phyloP scores from a whole-genome alignment of 2,797 vertebrate species.

The Cottoperca gobio region DNA sequence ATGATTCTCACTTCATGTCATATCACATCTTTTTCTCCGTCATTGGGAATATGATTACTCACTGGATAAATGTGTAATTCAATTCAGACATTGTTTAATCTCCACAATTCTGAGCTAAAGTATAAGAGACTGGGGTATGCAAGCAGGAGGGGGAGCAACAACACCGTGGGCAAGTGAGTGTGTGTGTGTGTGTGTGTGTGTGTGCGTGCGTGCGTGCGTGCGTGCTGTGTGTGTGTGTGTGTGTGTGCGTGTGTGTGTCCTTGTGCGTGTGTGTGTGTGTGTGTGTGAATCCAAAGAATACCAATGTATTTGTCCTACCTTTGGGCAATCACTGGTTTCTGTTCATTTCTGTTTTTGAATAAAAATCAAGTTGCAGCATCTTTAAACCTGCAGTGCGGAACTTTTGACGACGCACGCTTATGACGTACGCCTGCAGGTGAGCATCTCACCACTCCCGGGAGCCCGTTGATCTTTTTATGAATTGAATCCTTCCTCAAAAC shows the following conservation, averaged over 20 bases:
- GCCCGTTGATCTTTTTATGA: too few species aligned
- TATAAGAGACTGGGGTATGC: background rate
- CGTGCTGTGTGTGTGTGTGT: constrained; percentile 6
- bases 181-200: constrained; percentile 3
- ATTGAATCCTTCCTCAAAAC: too few species aligned
- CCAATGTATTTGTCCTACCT: background rate
- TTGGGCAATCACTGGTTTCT: background rate
- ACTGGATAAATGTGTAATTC: constrained; percentile 28
- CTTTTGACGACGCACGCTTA: too few species aligned
- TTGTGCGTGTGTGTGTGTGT: background rate
- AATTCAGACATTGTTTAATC: constrained; percentile 24
- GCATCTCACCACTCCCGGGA: too few species aligned
- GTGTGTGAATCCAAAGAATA: constrained; percentile 4
- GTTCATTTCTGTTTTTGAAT: background rate
- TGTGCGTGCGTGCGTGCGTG: constrained; percentile 2
- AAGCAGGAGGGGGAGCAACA: constrained; percentile 16
- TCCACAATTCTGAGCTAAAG: constrained; percentile 20
- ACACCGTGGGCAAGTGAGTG: constrained; percentile 3
- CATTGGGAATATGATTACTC: constrained; percentile 30
- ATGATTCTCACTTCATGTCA: constrained; percentile 30
- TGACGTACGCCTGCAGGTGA: too few species aligned
- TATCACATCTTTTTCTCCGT: constrained; percentile 38
- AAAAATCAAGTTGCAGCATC: background rate
- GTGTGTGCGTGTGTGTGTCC: constrained; percentile 3
- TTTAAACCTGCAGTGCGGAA: too few species aligned